phyloP scores from a whole-genome alignment of 2,113 vertebrate species.

The Chaetorhynchus papuensis region DNA sequence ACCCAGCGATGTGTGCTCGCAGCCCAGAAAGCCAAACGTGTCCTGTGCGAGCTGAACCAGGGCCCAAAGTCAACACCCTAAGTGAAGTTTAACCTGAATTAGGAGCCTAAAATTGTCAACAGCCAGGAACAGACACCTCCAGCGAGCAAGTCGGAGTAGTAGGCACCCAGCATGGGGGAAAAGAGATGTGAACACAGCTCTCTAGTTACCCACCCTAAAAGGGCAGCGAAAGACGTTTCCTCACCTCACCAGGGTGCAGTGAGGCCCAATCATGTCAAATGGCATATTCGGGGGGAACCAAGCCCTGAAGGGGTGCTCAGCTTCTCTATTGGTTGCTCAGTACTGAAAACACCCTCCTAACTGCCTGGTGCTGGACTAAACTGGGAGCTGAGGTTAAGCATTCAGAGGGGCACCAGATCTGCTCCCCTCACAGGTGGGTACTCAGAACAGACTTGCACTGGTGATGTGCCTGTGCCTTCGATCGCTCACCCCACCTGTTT shows the following conservation, averaged over 20 bases:
- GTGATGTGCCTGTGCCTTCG: accelerated
- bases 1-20: accelerated
- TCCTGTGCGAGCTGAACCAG: neutral
- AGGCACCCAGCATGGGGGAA: neutral
- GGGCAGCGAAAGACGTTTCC: neutral
- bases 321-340: neutral
- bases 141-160: accelerated
- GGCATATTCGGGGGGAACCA: neutral
- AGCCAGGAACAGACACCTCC: neutral
- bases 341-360: neutral
- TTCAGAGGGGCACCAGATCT: neutral
- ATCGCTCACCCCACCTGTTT: accelerated
- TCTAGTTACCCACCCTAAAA: neutral
- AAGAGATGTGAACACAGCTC: neutral
- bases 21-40: neutral
- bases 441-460: neutral
- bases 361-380: neutral
- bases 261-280: neutral
- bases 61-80: neutral
- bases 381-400: neutral
- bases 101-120: neutral
- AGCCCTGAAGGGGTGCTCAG: neutral
- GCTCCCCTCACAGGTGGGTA: neutral
- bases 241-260: neutral
- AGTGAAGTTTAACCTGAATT: neutral